Evolutionary conservation across 2,888 invertebrate genomes (phyloP), one percentile per base, ranked within the genome.

Genomic region (Heliconius charithonia): DNA sequence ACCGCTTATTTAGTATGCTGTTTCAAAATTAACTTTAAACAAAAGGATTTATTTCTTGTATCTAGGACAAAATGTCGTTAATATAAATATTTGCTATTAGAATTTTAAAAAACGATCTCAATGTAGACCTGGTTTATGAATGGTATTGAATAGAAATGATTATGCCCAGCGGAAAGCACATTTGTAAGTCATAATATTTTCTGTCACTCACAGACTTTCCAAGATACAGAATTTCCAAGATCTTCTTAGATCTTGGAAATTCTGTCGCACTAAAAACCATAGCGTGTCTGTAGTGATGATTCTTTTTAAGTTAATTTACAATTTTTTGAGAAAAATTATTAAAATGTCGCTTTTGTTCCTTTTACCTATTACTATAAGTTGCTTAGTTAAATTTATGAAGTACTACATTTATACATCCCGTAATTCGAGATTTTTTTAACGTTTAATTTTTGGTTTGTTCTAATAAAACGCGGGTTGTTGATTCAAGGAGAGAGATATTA

Each of bases 181-280:
- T 41, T 25, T n/a, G n/a, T 41, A 41, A 69, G 41, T 69, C 41
- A 69, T 16, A 13, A 25, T 16, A 67, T 67, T 67, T 16, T 25
- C 25, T 25, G 41, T 41, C 25, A 41, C 67, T 67, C n/a, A 6
- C 16, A n/a, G n/a, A n/a, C n/a, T n/a, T n/a, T 16, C 45, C 16
- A 29, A 37, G n/a, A 12, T 45, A 29, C 2, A 56, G 9, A 32
- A 72, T 59, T 56, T n/a, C 32, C 9, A 29, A 32, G 56, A 59
- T 72, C n/a, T n/a, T n/a, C n/a, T n/a, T n/a, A n/a, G n/a, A n/a
- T n/a, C n/a, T n/a, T n/a, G n/a, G n/a, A n/a, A n/a, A n/a, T n/a
- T n/a, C n/a, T n/a, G 56, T 72, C 32, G 56, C 71, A n/a, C 29
- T n/a, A n/a, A 56, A 72, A 72, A 72, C 56, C 71, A n/a, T 59